Percentiles rank a stretch among this genome's conserved stretches.
Conservation (phyloP, 2,113 vertebrate species). For the Tychaedon coryphoeus region DNA sequence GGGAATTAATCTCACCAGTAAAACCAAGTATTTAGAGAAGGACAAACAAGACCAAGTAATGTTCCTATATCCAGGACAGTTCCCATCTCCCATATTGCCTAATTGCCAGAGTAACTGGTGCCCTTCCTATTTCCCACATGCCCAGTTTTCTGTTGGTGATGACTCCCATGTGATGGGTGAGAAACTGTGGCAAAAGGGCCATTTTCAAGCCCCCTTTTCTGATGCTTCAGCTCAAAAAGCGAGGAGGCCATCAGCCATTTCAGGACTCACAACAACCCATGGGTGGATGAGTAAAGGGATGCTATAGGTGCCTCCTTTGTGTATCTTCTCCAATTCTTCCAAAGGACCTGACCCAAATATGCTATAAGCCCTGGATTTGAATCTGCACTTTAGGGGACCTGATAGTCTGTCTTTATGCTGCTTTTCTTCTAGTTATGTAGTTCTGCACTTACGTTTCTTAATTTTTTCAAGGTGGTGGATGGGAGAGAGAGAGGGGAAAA, state of each 20-base stretch:
- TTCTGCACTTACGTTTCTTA: not conserved
- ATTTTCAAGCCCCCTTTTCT: not conserved
- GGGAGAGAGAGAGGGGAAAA: not conserved
- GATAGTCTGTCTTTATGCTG: not conserved
- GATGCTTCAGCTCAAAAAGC: not conserved
- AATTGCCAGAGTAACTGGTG: not conserved
- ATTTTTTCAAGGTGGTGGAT: not conserved
- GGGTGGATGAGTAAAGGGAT: not conserved
- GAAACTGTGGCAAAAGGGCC: not conserved
- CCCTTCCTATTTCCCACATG: not conserved
- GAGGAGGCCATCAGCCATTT: not conserved
- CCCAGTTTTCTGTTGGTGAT: not conserved
- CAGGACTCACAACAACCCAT: not conserved
- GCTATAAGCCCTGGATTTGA: not conserved
- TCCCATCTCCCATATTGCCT: rapidly evolving
- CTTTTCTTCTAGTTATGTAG: not conserved
- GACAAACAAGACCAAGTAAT: not conserved
- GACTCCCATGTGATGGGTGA: not conserved
- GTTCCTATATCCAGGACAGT: not conserved
- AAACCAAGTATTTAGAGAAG: not conserved
- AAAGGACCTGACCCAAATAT: not conserved
- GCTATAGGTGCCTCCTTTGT: not conserved
- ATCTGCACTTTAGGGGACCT: not conserved
- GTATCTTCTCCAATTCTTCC: not conserved
- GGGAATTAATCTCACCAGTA: not conserved